Evolutionary conservation across 2,888 invertebrate genomes (phyloP).

Genomic region (Pachliopta kotzebuea): DNA sequence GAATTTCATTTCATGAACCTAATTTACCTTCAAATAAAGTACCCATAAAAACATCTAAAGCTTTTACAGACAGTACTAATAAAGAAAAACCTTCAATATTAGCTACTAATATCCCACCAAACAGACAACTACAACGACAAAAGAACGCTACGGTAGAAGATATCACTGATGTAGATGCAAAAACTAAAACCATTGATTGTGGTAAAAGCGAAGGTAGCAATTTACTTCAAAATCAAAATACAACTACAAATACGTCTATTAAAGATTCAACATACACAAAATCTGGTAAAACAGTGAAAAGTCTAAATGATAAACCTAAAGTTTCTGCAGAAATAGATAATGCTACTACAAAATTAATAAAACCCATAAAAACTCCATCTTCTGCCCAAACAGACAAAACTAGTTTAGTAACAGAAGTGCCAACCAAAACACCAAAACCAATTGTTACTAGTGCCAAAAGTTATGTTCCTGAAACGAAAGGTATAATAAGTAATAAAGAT

Average conservation of each 20-base stretch:
- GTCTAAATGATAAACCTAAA: not conserved
- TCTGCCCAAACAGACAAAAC: not conserved
- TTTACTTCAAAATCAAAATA: not conserved
- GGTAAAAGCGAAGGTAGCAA: not conserved
- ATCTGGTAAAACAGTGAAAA: slow-evolving; percentile 4
- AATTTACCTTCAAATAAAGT: slow-evolving; percentile 21
- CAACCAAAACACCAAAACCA: slow-evolving; percentile 13
- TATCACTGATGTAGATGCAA: slow-evolving; percentile 35
- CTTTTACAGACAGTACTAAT: slow-evolving; percentile 1
- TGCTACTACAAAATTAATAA: slow-evolving; percentile 2
- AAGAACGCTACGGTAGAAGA: slow-evolving; percentile 43
- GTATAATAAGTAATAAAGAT: slow-evolving; percentile 12
- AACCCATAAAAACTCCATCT: slow-evolving; percentile 5
- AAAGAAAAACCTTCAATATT: slow-evolving; percentile 13
- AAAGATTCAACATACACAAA: not conserved
- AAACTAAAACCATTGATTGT: slow-evolving; percentile 27
- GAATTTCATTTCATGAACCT: slow-evolving; percentile 2
- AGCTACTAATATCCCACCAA: slow-evolving; percentile 21
- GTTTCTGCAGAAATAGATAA: slow-evolving; percentile 1
- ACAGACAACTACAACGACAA: slow-evolving; percentile 51
- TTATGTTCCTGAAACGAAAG: not conserved
- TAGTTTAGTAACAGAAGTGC: slow-evolving; percentile 6
- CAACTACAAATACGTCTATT: slow-evolving; percentile 4
- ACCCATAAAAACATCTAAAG: not conserved
- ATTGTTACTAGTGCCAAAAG: slow-evolving; percentile 27